A percentile compares a stretch with the other conserved stretches of the same genome.
Conservation (phyloP, 2,113 vertebrate genomes). For the Marmota monax region DNA sequence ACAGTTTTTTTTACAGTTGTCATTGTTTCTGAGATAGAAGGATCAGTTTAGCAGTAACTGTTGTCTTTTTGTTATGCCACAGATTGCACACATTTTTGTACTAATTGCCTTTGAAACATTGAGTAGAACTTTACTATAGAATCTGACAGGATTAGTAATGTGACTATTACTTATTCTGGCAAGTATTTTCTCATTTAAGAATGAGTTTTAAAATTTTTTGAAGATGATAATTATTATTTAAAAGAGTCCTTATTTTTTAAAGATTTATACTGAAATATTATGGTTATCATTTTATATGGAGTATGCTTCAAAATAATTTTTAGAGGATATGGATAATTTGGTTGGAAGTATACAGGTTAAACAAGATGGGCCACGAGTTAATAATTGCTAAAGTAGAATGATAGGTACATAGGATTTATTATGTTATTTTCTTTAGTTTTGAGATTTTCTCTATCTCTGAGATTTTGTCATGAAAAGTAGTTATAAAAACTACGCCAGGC, state of each 20-base stretch:
- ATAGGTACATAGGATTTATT: neutral
- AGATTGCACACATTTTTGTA: constrained; percentile 19
- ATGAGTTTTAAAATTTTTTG: neutral
- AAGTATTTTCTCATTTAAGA: constrained; percentile 37
- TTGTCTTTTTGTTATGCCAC: neutral
- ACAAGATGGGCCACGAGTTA: neutral
- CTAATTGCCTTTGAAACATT: neutral
- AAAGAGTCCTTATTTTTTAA: neutral
- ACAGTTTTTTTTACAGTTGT: neutral
- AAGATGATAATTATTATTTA: neutral
- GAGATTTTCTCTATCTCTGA: too few species aligned
- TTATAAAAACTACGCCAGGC: neutral
- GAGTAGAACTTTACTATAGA: neutral
- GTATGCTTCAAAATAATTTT: neutral
- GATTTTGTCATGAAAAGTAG: neutral
- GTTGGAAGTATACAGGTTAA: neutral
- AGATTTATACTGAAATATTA: neutral
- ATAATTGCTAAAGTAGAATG: neutral
- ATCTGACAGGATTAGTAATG: constrained; percentile 3
- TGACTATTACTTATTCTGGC: neutral
- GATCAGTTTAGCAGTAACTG: neutral
- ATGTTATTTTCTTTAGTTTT: neutral
- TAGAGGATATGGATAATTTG: neutral
- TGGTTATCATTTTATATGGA: neutral
- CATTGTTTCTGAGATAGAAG: constrained; percentile 13